Percentiles rank a stretch among this genome's conserved stretches.
Conservation (phyloP, 2,888 invertebrate genomes). For the Idaea dimidiata region DNA sequence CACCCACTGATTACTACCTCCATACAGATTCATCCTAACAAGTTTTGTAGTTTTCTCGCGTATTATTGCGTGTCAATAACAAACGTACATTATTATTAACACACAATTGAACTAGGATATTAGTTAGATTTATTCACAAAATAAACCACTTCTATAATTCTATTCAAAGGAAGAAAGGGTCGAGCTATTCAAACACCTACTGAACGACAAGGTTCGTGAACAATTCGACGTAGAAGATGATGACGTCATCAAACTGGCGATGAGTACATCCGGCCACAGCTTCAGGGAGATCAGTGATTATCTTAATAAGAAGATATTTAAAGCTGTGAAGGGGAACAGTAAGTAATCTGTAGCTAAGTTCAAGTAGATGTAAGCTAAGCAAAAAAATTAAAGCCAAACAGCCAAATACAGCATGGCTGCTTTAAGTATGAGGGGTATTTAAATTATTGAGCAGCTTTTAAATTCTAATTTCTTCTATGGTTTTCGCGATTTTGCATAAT, state of each 20-base stretch:
- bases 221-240: conserved; percentile 73
- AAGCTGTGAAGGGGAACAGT: conserved; percentile 85
- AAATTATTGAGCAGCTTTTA: neutral
- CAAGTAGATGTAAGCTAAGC: neutral
- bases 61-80: too few relatives aligned
- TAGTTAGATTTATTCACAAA: neutral
- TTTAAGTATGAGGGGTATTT: too few relatives aligned
- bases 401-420: too few relatives aligned
- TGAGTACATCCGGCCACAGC: conserved; percentile 86
- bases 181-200: conserved; percentile 81
- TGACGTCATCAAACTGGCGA: conserved; percentile 82
- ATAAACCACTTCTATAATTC: neutral
- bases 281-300: conserved; percentile 87
- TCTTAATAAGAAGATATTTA: conserved; percentile 86
- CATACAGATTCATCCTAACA: too few relatives aligned
- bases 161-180: conserved; percentile 80
- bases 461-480: too few relatives aligned
- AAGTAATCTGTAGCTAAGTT: conserved; percentile 32
- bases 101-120: too few relatives aligned
- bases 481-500: too few relatives aligned
- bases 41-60: too few relatives aligned
- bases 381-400: neutral
- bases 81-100: too few relatives aligned
- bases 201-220: conserved; percentile 72
- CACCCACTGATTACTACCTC: too few relatives aligned